These are phyloP conservation scores for Diadegma fenestrale DNA, from an alignment of 2,888 invertebrate genomes.

Conservation along the genomic window DNA sequence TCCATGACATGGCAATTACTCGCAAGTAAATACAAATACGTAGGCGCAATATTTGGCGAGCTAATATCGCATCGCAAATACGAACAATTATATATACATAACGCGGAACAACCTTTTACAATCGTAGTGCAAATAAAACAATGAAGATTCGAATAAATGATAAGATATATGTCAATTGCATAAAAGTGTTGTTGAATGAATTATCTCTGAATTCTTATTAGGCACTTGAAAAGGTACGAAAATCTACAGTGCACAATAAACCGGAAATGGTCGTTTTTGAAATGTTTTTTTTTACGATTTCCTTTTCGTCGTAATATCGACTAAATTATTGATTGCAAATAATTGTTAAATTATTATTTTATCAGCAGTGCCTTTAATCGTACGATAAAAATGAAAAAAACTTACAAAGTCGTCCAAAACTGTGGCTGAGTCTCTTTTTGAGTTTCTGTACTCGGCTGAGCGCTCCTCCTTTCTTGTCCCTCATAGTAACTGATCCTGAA, in stretches of 20 bases:
- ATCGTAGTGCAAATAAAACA: constrained; percentile 54
- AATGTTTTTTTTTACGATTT: neutral
- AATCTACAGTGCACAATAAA: constrained; percentile 11
- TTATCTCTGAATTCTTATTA: constrained; percentile 32
- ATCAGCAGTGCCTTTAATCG: neutral
- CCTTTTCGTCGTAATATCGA: neutral
- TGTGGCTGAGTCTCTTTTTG: constrained; percentile 97
- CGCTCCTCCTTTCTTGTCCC: constrained; percentile 96
- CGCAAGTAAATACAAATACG: constrained; percentile 59
- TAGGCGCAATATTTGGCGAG: constrained; percentile 29
- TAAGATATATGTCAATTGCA: constrained; percentile 62
- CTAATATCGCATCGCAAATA: constrained; percentile 51
- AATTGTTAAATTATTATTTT: neutral
- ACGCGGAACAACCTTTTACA: constrained; percentile 58
- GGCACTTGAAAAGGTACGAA: neutral
- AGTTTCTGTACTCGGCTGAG: constrained; percentile 97
- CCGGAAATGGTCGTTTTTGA: constrained; percentile 26
- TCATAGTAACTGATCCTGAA: constrained; percentile 91
- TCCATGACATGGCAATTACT: constrained; percentile 37
- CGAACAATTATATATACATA: constrained; percentile 44
- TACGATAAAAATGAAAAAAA: constrained; percentile 78
- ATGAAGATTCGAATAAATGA: constrained; percentile 52
- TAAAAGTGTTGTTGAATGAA: constrained; percentile 56
- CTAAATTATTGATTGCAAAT: neutral
- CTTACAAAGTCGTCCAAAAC: constrained; percentile 98